These are phyloP conservation scores for Cosmia pyralina DNA, from an alignment of 2,888 invertebrate species.

Conservation along the genomic window DNA sequence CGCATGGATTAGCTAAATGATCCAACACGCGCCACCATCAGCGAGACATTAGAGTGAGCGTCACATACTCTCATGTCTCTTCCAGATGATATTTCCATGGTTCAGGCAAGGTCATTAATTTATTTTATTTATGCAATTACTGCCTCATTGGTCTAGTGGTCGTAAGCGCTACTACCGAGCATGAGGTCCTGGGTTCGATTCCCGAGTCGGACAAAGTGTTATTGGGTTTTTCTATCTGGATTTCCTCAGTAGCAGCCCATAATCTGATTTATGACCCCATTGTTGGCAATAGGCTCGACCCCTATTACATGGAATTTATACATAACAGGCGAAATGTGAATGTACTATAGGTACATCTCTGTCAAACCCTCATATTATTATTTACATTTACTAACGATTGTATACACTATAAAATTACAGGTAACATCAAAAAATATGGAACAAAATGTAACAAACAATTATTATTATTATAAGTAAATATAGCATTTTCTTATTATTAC, in stretches of 20 bases:
- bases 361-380: background rate
- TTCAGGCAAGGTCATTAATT: background rate
- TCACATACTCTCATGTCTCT: too few relatives aligned
- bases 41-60: too few relatives aligned
- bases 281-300: background rate
- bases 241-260: background rate
- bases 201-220: background rate
- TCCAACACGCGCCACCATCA: too few relatives aligned
- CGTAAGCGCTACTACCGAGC: background rate
- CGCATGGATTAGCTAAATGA: too few relatives aligned
- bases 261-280: background rate
- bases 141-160: background rate
- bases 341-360: background rate
- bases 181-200: background rate
- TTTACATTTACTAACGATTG: background rate
- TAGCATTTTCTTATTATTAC: too few relatives aligned
- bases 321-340: too few relatives aligned
- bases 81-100: background rate
- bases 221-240: background rate
- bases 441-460: too few relatives aligned
- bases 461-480: too few relatives aligned
- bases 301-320: too few relatives aligned
- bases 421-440: background rate
- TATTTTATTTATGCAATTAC: background rate
- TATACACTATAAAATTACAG: background rate